Evolutionary conservation across 1,140 invertebrate genomes (phyloP).

Genomic region (Sitobion miscanthi): DNA sequence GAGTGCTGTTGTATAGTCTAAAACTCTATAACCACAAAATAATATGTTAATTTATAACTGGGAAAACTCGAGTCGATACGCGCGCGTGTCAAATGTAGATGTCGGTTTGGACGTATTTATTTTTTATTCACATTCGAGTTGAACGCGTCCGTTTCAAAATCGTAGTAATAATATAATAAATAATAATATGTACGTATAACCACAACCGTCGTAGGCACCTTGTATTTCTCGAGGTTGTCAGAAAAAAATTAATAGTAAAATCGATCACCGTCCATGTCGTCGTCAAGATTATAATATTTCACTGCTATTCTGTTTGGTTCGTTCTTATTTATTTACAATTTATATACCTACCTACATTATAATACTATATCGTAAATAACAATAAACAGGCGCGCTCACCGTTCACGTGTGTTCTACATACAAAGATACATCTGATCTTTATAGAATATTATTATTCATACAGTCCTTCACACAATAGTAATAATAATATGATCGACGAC

Average conservation of each 20-base stretch:
- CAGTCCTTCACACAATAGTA: too few species aligned
- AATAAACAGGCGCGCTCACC: too few species aligned
- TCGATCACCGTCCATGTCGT: neutral
- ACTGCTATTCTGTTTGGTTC: too few species aligned
- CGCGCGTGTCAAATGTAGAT: neutral
- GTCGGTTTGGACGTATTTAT: neutral
- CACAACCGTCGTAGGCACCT: neutral
- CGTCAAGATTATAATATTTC: too few species aligned
- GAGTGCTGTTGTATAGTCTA: neutral
- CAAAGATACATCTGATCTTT: too few species aligned
- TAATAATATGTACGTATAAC: neutral
- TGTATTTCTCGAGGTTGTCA: neutral
- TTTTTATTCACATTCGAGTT: neutral
- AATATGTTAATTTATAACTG: neutral
- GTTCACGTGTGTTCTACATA: too few species aligned
- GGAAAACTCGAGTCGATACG: neutral
- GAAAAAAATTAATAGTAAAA: neutral
- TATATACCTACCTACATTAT: too few species aligned
- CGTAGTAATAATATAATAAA: neutral
- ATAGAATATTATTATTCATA: too few species aligned
- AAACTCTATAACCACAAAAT: neutral
- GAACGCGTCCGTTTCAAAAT: neutral
- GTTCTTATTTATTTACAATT: too few species aligned
- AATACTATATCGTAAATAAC: too few species aligned
- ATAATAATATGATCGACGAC: too few species aligned